phyloP scores from a whole-genome alignment of 1,140 invertebrate genomes.

The Cryptotermes secundus region DNA sequence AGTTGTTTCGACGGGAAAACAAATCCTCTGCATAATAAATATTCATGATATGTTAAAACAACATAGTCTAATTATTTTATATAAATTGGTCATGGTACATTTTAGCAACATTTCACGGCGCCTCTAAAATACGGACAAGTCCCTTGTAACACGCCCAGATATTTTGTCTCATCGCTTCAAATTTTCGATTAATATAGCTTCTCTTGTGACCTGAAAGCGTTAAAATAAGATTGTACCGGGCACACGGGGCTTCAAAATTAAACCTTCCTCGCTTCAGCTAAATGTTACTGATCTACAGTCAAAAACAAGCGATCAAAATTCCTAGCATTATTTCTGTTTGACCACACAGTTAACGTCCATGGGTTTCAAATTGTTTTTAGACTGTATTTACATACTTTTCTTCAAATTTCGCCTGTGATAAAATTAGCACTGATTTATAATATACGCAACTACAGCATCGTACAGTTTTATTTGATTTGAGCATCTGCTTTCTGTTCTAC shows the following conservation, averaged over 20 bases:
- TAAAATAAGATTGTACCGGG: not conserved
- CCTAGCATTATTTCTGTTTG: not conserved
- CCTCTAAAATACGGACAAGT: not conserved
- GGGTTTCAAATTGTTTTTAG: not conserved
- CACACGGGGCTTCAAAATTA: not conserved
- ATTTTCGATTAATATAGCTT: not conserved
- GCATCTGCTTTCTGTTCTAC: slow-evolving; percentile 27
- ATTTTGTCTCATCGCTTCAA: not conserved
- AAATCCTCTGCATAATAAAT: not conserved
- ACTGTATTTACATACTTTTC: not conserved
- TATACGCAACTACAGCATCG: not conserved
- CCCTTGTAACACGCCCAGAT: not conserved
- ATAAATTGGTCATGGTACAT: not conserved
- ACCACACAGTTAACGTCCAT: not conserved
- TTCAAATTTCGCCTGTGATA: slow-evolving; percentile 8
- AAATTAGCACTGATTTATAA: not conserved
- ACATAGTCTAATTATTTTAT: not conserved
- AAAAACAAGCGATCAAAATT: not conserved
- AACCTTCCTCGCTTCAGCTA: not conserved
- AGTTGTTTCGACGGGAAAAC: not conserved
- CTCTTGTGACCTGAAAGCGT: not conserved
- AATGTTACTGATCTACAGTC: too few species aligned
- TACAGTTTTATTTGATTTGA: not conserved
- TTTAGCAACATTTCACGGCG: not conserved
- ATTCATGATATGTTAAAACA: not conserved